Base-by-base conservation (phyloP, 2,888 invertebrate genomes). In the Scaptomyza reducta region DNA sequence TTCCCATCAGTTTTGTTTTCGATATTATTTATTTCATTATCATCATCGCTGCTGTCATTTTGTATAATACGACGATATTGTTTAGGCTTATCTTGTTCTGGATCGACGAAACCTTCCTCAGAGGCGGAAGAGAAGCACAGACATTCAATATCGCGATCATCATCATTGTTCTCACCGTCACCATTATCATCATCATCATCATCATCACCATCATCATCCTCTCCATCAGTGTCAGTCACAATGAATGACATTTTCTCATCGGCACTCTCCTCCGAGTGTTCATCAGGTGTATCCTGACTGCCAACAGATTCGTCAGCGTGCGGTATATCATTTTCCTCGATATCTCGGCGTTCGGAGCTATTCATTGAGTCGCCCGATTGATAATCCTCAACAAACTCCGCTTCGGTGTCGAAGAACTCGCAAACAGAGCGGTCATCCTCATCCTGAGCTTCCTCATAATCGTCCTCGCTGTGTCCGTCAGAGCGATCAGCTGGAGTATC, bases 271-370 rank as follows among this genome's bases (percentile, higher is more conserved):
- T 93, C 85, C 1, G 33, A 44, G 11, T 61, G 90, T 67, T 93
- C 93, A 0, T 93, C 93, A 64, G 91, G 89, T 2, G 92, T 92
- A 25, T 83, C 86, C 44, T 93, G 92, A 46, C 93, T 93, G 47
- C 92, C 92, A 63, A 94, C 87, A 3, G 93, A 93, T 88, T 93
- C 93, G 2, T 93, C 94, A 72, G 92, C 92, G 38, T 92, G 92
- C 13, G 90, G 61, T 46, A 94, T 90, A 89, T 93, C 92, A 87
- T 94, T 92, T 57, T 93, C 92, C 70, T 90, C 80, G 45, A 93
- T 92, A 78, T 93, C 93, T 41, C 88, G 90, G 38, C 89, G 91
- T 79, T 93, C 93, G 27, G 92, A 92, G 11, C 92, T 93, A 73
- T 93, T 91, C 90, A 92, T 88, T 0, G 91, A 92, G 45, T 91